These are phyloP conservation scores for Oreortyx pictus DNA, from an alignment of 2,797 vertebrate species.

Conservation along the genomic window DNA sequence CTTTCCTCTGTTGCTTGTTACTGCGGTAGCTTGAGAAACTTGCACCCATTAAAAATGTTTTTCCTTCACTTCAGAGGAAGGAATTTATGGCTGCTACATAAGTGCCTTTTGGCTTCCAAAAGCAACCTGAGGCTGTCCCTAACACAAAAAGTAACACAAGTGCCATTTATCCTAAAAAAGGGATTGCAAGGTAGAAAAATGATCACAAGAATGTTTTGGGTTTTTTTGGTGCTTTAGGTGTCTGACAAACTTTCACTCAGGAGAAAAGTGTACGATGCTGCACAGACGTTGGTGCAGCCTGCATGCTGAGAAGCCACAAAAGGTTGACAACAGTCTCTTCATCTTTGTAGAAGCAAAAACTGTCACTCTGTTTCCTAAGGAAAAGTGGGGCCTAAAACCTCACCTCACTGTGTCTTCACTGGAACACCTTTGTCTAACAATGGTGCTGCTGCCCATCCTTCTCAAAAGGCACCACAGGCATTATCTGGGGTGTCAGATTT, in stretches of 20 bases:
- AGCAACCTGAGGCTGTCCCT: background rate
- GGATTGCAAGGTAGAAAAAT: background rate
- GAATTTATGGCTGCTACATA: background rate
- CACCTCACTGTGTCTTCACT: background rate
- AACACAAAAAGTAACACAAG: background rate
- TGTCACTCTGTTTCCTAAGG: background rate
- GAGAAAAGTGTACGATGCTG: background rate
- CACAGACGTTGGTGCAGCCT: background rate
- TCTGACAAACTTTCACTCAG: background rate
- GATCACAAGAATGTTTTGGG: background rate
- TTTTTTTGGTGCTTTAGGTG: background rate
- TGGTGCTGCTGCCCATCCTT: rapidly evolving
- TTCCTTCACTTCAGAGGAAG: background rate
- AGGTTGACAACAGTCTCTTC: background rate
- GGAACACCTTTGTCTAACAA: background rate
- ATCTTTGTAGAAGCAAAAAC: background rate
- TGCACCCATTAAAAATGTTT: background rate
- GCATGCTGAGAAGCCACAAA: background rate
- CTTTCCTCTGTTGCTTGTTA: background rate
- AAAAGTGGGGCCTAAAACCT: background rate
- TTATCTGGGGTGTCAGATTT: background rate
- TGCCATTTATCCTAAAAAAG: background rate
- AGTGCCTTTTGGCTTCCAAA: background rate
- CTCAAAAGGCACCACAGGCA: background rate
- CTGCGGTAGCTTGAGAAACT: background rate